Evolutionary conservation across 1,140 invertebrate genomes (phyloP), one percentile per base, ranked within the genome.

Genomic region (fruit fly (Drosophila melanogaster)): DNA sequence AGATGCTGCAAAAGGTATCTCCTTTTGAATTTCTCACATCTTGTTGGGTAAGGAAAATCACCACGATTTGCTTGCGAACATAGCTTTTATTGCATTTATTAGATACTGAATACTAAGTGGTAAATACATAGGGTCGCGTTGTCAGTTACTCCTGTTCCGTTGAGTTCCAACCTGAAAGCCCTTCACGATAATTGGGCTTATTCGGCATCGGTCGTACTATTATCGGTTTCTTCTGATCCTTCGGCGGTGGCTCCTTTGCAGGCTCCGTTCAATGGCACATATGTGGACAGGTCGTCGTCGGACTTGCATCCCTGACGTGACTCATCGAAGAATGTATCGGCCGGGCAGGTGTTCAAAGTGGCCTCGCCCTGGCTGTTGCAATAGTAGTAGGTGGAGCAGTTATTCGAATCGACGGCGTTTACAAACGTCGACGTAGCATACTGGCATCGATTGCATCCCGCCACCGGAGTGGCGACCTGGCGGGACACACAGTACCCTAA

Each of bases 361-460:
- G 37, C 43, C 0, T 3, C 0, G 2, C 69, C 74, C 10, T 67
- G 33, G 3, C 44, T 41, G 8, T 37, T 60, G 61, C 81, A 86
- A 10, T 72, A 81, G 14, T 60, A 74, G 37, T 81, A 86, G 3
- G 11, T n/a, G 4, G 10, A 12, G 40, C 81, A 86, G 19, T 5
- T 10, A 0, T 33, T 11, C 3, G 1, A 12, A 15, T 64, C 19
- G 0, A 81, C 78, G 30, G 60, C 61, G 61, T 86, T 86, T 7
- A 69, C 83, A 8, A 75, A 86, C 0, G 0, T 0, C 0, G 7
- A n/a, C 0, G 0, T 40, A 6, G 75, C 15, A 3, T 41, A 56
- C 44, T 79, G 78, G 35, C 81, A 86, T 7, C 81, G 83, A 40
- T 86, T 75, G 79, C 81, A 86, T 19, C 64, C 64, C 0, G 0